These are phyloP conservation scores for Uria lomvia DNA, from an alignment of 2,113 vertebrate genomes.

Conservation along the genomic window DNA sequence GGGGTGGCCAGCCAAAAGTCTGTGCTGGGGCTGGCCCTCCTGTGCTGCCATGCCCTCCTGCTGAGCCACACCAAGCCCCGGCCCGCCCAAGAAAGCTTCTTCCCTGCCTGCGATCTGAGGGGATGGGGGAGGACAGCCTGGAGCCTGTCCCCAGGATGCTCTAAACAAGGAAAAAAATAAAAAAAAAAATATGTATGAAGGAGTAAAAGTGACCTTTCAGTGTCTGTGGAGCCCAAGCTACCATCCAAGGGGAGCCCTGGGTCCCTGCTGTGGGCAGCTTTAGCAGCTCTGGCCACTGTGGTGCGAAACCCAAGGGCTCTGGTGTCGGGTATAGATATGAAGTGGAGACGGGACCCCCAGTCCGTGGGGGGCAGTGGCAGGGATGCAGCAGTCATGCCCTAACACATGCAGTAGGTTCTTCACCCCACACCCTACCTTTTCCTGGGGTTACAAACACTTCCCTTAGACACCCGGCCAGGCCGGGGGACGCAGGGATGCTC, in stretches of 20 bases:
- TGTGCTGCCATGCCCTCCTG: background rate
- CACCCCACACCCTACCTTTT: background rate
- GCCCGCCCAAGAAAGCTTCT: background rate
- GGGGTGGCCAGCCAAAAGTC: background rate
- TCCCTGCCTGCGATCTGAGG: accelerated
- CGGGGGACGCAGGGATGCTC: accelerated
- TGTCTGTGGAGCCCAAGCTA: background rate
- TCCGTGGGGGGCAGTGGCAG: background rate
- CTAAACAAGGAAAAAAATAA: background rate
- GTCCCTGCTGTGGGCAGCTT: background rate
- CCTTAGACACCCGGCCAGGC: background rate
- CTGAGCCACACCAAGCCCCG: background rate
- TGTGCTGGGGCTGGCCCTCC: background rate
- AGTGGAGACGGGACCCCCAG: background rate
- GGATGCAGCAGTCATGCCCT: background rate
- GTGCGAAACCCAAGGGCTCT: background rate
- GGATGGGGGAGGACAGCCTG: background rate
- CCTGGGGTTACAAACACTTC: background rate
- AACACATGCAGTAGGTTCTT: background rate
- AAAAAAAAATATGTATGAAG: background rate
- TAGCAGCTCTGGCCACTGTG: accelerated
- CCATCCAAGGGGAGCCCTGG: background rate
- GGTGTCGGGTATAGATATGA: accelerated
- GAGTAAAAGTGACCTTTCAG: background rate
- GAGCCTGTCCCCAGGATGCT: background rate